Percentiles rank a stretch among this genome's conserved stretches.
phyloP scores from a whole-genome alignment of 2,113 vertebrate species.

The Fulica atra region DNA sequence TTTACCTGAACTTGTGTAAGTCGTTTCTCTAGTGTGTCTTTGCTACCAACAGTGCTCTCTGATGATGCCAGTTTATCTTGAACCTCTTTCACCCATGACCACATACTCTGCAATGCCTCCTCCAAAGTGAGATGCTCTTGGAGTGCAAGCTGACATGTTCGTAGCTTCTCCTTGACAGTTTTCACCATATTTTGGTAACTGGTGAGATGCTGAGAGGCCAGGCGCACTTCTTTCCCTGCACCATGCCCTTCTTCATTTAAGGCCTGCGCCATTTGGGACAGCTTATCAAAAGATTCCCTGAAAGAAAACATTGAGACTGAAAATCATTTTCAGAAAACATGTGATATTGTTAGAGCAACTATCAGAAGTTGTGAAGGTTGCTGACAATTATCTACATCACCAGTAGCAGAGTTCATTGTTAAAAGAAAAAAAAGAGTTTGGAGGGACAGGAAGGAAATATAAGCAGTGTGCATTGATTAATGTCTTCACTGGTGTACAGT shows the following conservation, averaged over 20 bases:
- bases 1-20: conserved; percentile 89
- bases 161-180: conserved; percentile 82
- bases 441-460: not conserved
- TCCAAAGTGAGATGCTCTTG: conserved; percentile 92
- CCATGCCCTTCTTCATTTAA: conserved; percentile 85
- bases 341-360: not conserved
- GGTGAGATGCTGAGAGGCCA: conserved; percentile 83
- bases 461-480: fast-evolving
- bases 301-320: not conserved
- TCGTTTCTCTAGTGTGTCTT: conserved; percentile 83
- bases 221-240: conserved; percentile 79
- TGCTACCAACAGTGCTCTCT: conserved; percentile 87
- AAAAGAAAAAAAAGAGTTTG: not conserved
- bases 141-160: conserved; percentile 84
- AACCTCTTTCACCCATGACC: conserved; percentile 88
- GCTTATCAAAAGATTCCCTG: conserved; percentile 88
- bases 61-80: conserved; percentile 83
- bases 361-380: not conserved
- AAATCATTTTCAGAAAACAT: not conserved
- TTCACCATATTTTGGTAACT: conserved; percentile 86
- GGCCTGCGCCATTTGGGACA: conserved; percentile 85
- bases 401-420: not conserved
- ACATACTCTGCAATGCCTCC: conserved; percentile 86
- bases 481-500: not conserved
- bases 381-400: not conserved